phyloP scores from a whole-genome alignment of 2,113 vertebrate species.

The Xiphias gladius region DNA sequence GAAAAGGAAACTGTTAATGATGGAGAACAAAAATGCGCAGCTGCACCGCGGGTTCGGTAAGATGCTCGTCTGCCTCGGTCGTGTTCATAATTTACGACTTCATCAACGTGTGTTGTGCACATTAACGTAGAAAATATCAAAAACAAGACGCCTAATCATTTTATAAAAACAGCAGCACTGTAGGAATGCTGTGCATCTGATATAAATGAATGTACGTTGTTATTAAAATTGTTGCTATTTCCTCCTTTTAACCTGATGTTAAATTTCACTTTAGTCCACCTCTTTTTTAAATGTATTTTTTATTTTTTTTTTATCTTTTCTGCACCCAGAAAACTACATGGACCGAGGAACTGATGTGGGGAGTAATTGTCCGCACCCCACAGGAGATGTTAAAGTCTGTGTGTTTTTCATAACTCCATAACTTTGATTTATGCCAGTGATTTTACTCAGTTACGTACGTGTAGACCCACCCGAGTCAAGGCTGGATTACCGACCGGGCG shows the following conservation, averaged over 20 bases:
- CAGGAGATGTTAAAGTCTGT: constrained; percentile 68
- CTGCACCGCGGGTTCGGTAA: constrained; percentile 74
- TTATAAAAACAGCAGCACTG: too few relatives aligned
- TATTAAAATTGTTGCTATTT: not conserved
- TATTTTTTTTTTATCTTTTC: not conserved
- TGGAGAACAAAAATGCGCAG: constrained; percentile 72
- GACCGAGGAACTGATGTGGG: constrained; percentile 61
- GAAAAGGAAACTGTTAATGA: constrained; percentile 71
- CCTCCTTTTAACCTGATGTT: not conserved
- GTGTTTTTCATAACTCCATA: accelerated
- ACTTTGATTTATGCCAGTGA: not conserved
- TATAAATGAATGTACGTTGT: not conserved
- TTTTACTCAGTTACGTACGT: not conserved
- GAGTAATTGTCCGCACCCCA: constrained; percentile 42
- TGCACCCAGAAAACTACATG: constrained; percentile 69
- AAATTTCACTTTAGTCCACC: not conserved
- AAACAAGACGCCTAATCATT: not conserved
- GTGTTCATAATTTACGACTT: not conserved
- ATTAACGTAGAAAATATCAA: not conserved
- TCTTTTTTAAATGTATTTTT: not conserved
- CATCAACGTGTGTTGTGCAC: not conserved
- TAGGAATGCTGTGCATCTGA: not conserved
- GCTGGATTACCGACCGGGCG: not conserved
- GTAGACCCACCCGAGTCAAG: not conserved
- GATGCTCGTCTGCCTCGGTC: not conserved